Evolutionary conservation across 1,140 invertebrate genomes (phyloP), one percentile per base, ranked within the genome.

Genomic region (Brachionus asplanchnoidis): DNA sequence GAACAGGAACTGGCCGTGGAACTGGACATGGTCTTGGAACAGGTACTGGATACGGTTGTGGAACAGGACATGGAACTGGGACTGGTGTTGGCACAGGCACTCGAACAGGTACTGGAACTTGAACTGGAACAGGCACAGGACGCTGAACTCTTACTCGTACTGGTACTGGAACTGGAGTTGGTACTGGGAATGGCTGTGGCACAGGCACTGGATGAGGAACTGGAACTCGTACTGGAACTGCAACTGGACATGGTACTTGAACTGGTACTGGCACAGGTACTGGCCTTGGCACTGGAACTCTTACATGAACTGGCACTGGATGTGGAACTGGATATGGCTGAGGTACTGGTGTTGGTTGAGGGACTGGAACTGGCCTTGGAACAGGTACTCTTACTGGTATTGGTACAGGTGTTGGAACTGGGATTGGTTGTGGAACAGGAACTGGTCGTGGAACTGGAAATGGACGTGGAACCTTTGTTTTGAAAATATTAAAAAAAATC

Each of bases 21-120:
- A 73, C 68, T 40, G 68, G 68, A 9, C 28, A 40, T 4, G 68
- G 68, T 73, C 68, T 73, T n/a, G 68, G 68, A 14, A 73, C 68
- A 36, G 68, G 68, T 0, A 73, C 68, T n/a, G 68, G 68, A 40
- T 20, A 2, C 4, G 68, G 68, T 73, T 73, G 68, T 14, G 68
- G 68, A n/a, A 73, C 68, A 40, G 68, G 68, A n/a, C 8, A 12
- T 26, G 73, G 73, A 46, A 60, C 77, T 60, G 77, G 75, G n/a
- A 56, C 50, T 60, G 77, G 50, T 1, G 23, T 32, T 60, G 20
- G 77, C 9, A 79, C 50, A 53, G 44, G 73, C 12, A 77, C 73
- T 23, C 73, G 40, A 77, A 77, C 44, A 12, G 73, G 73, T 23
- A 77, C 73, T 46, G 73, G 73, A 26, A 77, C 44, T 46, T 46